Evolutionary conservation across 2,797 vertebrate species (phyloP), one percentile per base, ranked within the genome.

Genomic region (Pteronotus mesoamericanus): DNA sequence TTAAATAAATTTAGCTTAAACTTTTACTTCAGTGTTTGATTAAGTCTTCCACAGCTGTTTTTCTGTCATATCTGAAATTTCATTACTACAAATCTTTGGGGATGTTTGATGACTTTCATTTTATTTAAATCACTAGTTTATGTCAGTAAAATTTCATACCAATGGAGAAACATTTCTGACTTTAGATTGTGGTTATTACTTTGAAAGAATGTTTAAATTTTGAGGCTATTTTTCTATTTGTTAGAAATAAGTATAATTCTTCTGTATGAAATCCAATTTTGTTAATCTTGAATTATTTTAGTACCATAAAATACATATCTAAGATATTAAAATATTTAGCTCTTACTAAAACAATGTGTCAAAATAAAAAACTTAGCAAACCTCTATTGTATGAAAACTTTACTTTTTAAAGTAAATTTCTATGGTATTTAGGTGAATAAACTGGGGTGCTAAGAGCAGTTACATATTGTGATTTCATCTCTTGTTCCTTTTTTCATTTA

Each of bases 81-180:
- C 16, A 77, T 82, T 32, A 12, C 4, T 92, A 6, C 74, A 87
- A 91, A 74, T 87, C 39, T 68, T 75, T 55, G 15, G 24, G n/a
- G n/a, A n/a, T n/a, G n/a, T 48, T 82, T n/a, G 37, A 82, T 82
- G n/a, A 92, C 29, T 77, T 92, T 86, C 18, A 94, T 78, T 90
- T n/a, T 94, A 72, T 61, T 79, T 34, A 72, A 86, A 55, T 21
- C 11, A 64, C 12, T 55, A 74, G 39, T 91, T 66, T 34, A 46
- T 39, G 32, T 74, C 12, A 66, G 55, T 46, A 26, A 80, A 66
- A 82, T 87, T 74, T 69, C 34, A 75, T 34, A 21, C 26, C n/a
- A 75, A 39, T 57, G 37, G n/a, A 68, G 26, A 16, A n/a, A 82
- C 16, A 82, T 57, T 80, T 74, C 39, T 82, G 14, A 87, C 12